Evolutionary conservation across 2,797 vertebrate genomes (phyloP).

Genomic region (Mus minutoides): DNA sequence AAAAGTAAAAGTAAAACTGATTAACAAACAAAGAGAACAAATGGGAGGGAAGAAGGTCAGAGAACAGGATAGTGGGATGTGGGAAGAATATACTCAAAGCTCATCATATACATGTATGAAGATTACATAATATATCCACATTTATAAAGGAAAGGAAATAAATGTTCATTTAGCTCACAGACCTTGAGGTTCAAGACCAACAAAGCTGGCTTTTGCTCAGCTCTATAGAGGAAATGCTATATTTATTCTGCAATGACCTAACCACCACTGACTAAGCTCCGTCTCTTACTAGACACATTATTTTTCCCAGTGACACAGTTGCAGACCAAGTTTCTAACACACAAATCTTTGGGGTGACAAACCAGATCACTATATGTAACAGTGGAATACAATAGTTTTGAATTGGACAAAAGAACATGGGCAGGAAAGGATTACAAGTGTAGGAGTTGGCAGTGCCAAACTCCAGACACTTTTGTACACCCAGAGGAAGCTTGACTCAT

Average conservation of each 20-base stretch:
- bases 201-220: neutral
- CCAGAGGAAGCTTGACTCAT: no score
- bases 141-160: neutral
- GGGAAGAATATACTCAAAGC: neutral
- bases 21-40: neutral
- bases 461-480: no score
- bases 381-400: neutral
- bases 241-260: neutral
- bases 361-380: no score
- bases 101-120: neutral
- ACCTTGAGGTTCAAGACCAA: neutral
- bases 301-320: neutral
- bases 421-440: fast-evolving
- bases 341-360: neutral
- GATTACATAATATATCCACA: neutral
- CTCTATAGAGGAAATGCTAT: neutral
- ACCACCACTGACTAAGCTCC: neutral
- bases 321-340: neutral
- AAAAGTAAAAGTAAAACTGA: neutral
- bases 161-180: neutral
- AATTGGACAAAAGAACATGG: neutral
- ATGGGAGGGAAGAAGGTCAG: neutral
- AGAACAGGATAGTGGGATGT: neutral
- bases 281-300: neutral
- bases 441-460: neutral